A percentile compares a stretch with the other conserved stretches of the same genome.
Conservation (phyloP, 2,888 invertebrate species). For the Sepioteuthis lessoniana region DNA sequence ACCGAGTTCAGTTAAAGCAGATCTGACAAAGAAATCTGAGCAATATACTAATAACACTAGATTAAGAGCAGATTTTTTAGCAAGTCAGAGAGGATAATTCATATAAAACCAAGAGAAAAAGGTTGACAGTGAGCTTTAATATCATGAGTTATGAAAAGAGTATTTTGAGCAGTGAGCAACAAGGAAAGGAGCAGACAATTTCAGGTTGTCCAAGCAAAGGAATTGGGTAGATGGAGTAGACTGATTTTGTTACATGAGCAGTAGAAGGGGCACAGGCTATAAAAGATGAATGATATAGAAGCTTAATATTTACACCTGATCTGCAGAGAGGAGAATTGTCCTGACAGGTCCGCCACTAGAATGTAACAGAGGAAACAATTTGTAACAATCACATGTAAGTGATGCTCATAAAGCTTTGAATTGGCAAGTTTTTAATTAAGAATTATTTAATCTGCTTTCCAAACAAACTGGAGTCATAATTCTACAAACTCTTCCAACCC, state of each 20-base stretch:
- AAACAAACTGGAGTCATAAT: no score
- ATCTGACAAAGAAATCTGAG: neutral
- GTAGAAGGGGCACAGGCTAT: neutral
- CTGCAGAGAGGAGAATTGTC: conserved; percentile 39
- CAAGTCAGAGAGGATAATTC: neutral
- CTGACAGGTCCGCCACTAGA: conserved; percentile 1
- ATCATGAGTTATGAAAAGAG: neutral
- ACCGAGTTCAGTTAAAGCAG: neutral
- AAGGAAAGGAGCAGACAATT: neutral
- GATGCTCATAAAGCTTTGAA: neutral
- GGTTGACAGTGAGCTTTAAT: neutral
- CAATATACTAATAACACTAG: neutral
- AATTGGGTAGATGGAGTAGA: neutral
- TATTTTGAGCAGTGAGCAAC: neutral
- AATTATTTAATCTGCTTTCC: neutral
- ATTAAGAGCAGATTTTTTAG: neutral
- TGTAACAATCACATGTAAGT: conserved; percentile 16
- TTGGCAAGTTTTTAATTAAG: neutral
- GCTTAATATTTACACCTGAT: conserved; percentile 47
- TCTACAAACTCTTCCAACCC: neutral
- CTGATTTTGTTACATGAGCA: neutral
- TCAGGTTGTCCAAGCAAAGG: neutral
- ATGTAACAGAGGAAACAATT: conserved; percentile 43
- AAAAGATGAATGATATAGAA: conserved; percentile 34
- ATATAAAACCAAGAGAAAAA: neutral